Evolutionary conservation across 2,113 vertebrate species (phyloP).

Genomic region (Indicator maculatus): DNA sequence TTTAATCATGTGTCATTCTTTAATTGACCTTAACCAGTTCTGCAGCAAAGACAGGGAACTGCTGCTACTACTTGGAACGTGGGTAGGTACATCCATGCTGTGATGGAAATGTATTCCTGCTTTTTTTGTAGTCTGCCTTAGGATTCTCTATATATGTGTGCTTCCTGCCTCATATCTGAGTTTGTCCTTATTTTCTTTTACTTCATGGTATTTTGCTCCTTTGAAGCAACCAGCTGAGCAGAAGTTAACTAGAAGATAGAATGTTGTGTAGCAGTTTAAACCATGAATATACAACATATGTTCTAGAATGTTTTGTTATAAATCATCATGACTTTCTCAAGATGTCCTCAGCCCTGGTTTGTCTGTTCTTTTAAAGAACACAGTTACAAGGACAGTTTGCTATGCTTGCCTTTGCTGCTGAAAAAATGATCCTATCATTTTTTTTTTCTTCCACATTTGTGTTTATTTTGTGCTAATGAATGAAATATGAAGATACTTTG

Average conservation of each 20-base stretch:
- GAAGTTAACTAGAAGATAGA: neutral
- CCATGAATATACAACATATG: neutral
- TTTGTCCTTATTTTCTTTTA: neutral
- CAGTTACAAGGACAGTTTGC: neutral
- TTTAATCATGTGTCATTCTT: neutral
- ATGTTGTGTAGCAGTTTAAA: neutral
- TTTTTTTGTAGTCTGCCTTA: neutral
- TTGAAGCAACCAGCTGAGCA: neutral
- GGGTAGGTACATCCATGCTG: neutral
- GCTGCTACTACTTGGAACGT: neutral
- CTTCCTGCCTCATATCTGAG: neutral
- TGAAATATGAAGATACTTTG: neutral
- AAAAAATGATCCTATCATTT: neutral
- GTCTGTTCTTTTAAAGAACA: neutral
- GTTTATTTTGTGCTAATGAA: neutral
- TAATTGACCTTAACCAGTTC: neutral
- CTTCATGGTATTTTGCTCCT: neutral
- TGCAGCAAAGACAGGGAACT: neutral
- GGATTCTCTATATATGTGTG: neutral
- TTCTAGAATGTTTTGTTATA: slow-evolving; percentile 39
- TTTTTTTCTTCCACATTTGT: neutral
- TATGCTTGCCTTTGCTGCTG: neutral
- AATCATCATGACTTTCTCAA: slow-evolving; percentile 55
- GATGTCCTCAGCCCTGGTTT: slow-evolving; percentile 8
- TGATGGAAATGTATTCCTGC: neutral